phyloP scores from a whole-genome alignment of 2,113 vertebrate species.

The Micronycteris hirsuta region DNA sequence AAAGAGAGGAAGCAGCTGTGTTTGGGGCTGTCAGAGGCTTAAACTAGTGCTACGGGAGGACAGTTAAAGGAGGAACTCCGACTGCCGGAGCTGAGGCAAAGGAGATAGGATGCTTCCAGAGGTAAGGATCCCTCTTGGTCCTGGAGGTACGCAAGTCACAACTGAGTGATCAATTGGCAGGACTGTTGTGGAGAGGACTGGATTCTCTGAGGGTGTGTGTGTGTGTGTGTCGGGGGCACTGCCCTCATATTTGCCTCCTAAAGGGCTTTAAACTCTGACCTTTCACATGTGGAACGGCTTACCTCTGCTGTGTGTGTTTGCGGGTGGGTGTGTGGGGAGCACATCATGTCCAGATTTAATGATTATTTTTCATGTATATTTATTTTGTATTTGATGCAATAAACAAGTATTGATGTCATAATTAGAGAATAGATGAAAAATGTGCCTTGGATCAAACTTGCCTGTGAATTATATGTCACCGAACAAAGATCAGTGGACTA shows the following conservation, averaged over 20 bases:
- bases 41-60: background rate
- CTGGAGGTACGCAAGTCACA: background rate
- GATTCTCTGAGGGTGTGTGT: background rate
- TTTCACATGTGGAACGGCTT: background rate
- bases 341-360: background rate
- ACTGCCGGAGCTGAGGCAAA: background rate
- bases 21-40: background rate
- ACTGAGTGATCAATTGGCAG: background rate
- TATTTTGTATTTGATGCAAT: slow-evolving; percentile 1
- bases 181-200: background rate
- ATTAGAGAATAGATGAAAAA: slow-evolving; percentile 5
- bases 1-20: background rate
- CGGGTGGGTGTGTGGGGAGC: background rate
- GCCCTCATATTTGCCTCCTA: background rate
- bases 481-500: background rate
- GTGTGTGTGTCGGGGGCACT: background rate
- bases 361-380: background rate
- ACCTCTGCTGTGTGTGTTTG: background rate
- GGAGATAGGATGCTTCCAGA: background rate
- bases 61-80: background rate
- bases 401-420: background rate
- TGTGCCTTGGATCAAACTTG: background rate
- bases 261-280: background rate
- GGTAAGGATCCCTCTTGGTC: background rate
- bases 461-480: background rate